Percentiles rank a stretch among this genome's conserved stretches.
Evolutionary conservation across 2,113 vertebrate genomes (phyloP).

Genomic region (Nesogale talazaci): DNA sequence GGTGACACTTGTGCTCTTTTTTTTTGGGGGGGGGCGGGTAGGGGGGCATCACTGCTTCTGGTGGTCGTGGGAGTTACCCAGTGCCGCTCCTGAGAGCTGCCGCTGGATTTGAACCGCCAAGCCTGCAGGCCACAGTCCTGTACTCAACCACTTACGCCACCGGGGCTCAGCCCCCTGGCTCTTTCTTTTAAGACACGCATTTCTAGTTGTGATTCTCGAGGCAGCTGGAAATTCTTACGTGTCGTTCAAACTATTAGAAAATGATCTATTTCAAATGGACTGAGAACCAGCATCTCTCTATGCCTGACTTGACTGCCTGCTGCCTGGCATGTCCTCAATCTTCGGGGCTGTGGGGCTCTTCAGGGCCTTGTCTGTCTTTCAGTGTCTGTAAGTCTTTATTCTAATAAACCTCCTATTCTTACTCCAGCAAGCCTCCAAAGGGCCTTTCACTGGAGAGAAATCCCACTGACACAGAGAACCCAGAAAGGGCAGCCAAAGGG

Average conservation of each 20-base stretch:
- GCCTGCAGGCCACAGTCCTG: too few species aligned
- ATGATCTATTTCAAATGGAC: background rate
- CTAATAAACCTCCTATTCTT: background rate
- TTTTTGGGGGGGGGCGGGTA: too few species aligned
- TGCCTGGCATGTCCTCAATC: background rate
- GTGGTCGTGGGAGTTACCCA: too few species aligned
- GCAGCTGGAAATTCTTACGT: too few species aligned
- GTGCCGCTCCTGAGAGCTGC: too few species aligned
- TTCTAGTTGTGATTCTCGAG: too few species aligned
- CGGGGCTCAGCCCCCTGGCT: too few species aligned
- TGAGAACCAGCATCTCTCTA: background rate
- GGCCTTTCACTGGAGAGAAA: background rate
- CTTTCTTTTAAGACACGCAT: background rate
- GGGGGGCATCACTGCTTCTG: too few species aligned
- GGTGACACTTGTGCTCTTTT: background rate
- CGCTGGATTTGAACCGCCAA: too few species aligned
- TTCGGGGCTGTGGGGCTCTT: background rate
- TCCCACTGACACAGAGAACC: background rate
- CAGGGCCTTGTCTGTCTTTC: background rate
- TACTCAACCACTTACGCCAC: too few species aligned
- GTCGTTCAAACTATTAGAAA: background rate
- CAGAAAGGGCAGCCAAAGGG: background rate
- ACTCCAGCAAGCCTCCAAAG: background rate
- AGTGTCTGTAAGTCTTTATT: background rate
- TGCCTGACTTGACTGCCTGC: background rate